These are phyloP conservation scores for Perizoma affinitatum DNA, from an alignment of 2,888 invertebrate genomes.

Conservation along the genomic window DNA sequence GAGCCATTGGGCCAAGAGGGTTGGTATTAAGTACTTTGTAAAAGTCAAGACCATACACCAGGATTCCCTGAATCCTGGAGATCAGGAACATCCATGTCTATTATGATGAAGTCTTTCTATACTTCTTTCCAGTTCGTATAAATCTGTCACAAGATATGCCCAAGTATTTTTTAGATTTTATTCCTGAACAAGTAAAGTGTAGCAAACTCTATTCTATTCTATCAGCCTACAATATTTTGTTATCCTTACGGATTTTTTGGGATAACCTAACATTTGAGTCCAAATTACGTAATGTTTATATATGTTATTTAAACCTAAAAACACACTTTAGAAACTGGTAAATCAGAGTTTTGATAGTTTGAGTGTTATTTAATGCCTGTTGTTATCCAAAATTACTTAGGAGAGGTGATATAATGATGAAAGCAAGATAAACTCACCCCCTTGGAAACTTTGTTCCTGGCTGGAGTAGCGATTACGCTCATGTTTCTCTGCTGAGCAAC, in stretches of 20 bases:
- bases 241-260: not conserved
- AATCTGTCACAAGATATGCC: no score
- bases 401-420: not conserved
- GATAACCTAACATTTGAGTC: slow-evolving; percentile 35
- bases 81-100: no score
- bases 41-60: no score
- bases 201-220: no score
- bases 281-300: slow-evolving; percentile 47
- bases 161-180: no score
- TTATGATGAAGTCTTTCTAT: no score
- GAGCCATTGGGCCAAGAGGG: no score
- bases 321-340: not conserved
- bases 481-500: slow-evolving; percentile 67
- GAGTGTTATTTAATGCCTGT: not conserved
- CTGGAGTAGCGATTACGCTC: slow-evolving; percentile 62
- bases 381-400: not conserved
- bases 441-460: slow-evolving; percentile 62
- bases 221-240: not conserved
- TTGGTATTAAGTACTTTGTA: no score
- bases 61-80: no score
- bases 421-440: slow-evolving; percentile 56
- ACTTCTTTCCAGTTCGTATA: no score
- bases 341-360: not conserved
- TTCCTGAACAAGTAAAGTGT: no score
- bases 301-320: slow-evolving; percentile 4